These are phyloP conservation scores for Camponotus floridanus DNA, from an alignment of 1,140 invertebrate genomes.

Conservation along the genomic window DNA sequence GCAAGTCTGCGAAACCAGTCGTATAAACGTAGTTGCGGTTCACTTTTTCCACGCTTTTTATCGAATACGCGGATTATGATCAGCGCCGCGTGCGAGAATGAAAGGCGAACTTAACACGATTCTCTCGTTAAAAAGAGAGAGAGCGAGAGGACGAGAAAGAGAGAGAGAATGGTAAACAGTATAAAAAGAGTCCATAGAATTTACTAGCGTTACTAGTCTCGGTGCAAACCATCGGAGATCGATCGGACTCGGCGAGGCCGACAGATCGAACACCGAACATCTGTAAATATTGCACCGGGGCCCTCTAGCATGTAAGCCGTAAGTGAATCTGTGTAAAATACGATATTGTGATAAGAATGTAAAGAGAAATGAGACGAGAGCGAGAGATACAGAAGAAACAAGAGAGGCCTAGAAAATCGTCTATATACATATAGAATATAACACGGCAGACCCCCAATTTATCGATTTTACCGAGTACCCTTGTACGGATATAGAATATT, in stretches of 20 bases:
- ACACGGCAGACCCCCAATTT: constrained; percentile 74
- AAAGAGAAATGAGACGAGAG: constrained; percentile 75
- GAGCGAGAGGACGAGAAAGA: constrained; percentile 43
- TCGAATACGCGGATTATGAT: constrained; percentile 55
- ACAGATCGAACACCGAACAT: constrained; percentile 67
- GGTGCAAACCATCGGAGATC: constrained; percentile 71
- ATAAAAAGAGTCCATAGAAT: constrained; percentile 77
- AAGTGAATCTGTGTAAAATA: constrained; percentile 84
- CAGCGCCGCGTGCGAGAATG: constrained; percentile 33
- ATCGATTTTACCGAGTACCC: constrained; percentile 80
- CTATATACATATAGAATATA: constrained; percentile 75
- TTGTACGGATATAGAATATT: constrained; percentile 84
- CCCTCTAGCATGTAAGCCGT: constrained; percentile 81
- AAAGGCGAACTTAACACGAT: constrained; percentile 33
- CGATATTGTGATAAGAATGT: constrained; percentile 85
- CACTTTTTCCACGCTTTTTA: constrained; percentile 66
- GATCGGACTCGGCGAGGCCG: constrained; percentile 59
- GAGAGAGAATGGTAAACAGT: constrained; percentile 52
- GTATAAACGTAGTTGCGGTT: constrained; percentile 5
- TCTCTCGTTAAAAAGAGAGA: constrained; percentile 7
- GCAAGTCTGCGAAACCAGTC: constrained; percentile 19
- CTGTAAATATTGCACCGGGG: constrained; percentile 79
- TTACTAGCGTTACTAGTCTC: constrained; percentile 82
- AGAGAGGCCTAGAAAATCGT: constrained; percentile 72
- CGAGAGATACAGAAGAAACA: constrained; percentile 56